Base-by-base conservation (phyloP, 2,888 invertebrate species). In the Dicycla oo region DNA sequence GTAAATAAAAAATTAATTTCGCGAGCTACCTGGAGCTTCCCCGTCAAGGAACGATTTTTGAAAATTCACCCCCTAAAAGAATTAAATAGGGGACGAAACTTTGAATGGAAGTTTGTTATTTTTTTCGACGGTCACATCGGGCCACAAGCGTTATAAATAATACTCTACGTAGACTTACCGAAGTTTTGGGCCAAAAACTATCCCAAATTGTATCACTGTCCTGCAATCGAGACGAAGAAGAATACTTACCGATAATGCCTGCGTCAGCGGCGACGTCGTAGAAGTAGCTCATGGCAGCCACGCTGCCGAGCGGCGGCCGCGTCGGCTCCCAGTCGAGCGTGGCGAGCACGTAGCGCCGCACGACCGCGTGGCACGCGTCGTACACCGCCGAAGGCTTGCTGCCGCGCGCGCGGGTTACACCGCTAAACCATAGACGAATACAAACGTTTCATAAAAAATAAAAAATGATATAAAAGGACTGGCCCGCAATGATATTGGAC, bases 241-340 rank as follows among this genome's bases (percentile, higher is more conserved):
- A 10, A 18, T 11, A 20, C 67, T 67, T 4, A 80, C 80, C 80
- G 13, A 80, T 80, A 23, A 80, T 81, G 47, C 98, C 98, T 1
- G 98, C 97, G 91, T 99, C 99, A 0, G 98, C 97, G 6, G 99
- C 99, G 73, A 98, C 97, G 90, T 99, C 99, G 92, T 98, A 99
- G 95, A 98, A 99, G 93, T 99, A 99, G 88, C 99, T 99, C 95
- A 99, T 99, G 20, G 98, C 98, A 83, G 95, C 95, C 10, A 94
- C 94, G 60, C 77, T 74, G 96, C 92, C 97, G 93, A 34, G 97
- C 96, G 98, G 98, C 85, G 96, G 86, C n/a, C 95, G 94, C 69
- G 96, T 94, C 18, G 97, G 97, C 75, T 96, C 96, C 80, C 96
- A 95, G 85, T 96, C 93, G 94, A 88, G 93, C 88, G 91, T 96